Percentiles rank a stretch among this genome's conserved stretches.
These are phyloP conservation scores for Sclerodermus sp. DNA, from an alignment of 2,888 invertebrate genomes.

Conservation along the genomic window DNA sequence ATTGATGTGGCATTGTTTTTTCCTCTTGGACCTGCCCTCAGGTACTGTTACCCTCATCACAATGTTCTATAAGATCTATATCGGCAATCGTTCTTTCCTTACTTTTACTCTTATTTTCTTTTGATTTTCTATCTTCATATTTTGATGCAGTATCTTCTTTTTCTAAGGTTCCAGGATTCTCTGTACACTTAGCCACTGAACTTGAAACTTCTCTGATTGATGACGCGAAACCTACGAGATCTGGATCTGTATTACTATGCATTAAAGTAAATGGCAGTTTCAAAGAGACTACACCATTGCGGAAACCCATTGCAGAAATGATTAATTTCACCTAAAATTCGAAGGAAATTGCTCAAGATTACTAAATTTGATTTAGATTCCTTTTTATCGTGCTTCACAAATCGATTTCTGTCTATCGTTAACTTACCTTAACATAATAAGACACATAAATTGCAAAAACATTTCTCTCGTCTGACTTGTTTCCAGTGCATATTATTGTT, in stretches of 20 bases:
- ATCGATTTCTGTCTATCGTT: constrained; percentile 6
- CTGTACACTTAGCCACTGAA: constrained; percentile 1
- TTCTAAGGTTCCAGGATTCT: constrained; percentile 8
- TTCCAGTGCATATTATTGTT: constrained; percentile 60
- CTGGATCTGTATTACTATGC: constrained; percentile 70
- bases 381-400: too few species aligned
- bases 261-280: constrained; percentile 81
- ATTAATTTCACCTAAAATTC: constrained; percentile 73
- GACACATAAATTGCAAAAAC: constrained; percentile 90
- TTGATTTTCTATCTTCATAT: constrained; percentile 15
- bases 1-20: constrained; percentile 35
- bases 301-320: constrained; percentile 72
- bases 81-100: constrained; percentile 31
- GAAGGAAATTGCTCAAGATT: too few species aligned
- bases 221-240: constrained; percentile 60
- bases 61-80: constrained; percentile 49
- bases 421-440: constrained; percentile 77
- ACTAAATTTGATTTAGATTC: too few species aligned
- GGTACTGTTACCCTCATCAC: constrained; percentile 40
- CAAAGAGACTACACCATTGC: constrained; percentile 69
- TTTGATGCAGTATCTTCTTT: constrained; percentile 7
- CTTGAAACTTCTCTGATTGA: constrained; percentile 26
- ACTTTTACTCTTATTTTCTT: constrained; percentile 20
- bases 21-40: constrained; percentile 46
- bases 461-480: constrained; percentile 74